Evolutionary conservation across 2,113 vertebrate species (phyloP).

Genomic region (Cyprinodon variegatus): DNA sequence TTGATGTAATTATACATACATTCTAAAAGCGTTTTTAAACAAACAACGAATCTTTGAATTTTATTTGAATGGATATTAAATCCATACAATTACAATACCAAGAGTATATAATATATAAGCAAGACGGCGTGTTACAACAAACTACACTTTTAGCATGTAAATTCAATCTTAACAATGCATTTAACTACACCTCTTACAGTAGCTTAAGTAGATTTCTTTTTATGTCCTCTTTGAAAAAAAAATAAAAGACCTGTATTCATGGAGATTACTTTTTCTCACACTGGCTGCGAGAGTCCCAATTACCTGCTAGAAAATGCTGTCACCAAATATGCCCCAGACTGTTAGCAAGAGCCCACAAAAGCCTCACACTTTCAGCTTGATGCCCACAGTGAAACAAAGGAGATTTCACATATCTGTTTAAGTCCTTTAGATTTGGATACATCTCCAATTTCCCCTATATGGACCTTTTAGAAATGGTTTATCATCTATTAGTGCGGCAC

Average conservation of each 20-base stretch:
- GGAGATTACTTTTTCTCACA: slow-evolving; percentile 56
- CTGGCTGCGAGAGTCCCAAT: slow-evolving; percentile 63
- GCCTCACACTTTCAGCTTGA: slow-evolving; percentile 52
- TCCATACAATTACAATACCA: too few species aligned
- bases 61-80: too few species aligned
- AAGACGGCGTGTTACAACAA: slow-evolving; percentile 12
- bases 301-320: slow-evolving; percentile 68
- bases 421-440: slow-evolving; percentile 70
- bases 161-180: not conserved
- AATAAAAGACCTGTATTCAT: slow-evolving; percentile 43
- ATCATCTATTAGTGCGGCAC: slow-evolving; percentile 65
- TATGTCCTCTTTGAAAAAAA: slow-evolving; percentile 39
- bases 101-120: too few species aligned
- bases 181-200: slow-evolving; percentile 56
- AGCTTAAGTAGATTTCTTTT: slow-evolving; percentile 52
- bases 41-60: too few species aligned
- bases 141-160: slow-evolving; percentile 29
- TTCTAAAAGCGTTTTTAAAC: too few species aligned
- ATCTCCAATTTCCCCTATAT: slow-evolving; percentile 55
- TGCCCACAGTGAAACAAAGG: slow-evolving; percentile 73
- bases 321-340: slow-evolving; percentile 40
- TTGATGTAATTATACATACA: too few species aligned
- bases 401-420: slow-evolving; percentile 75
- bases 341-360: slow-evolving; percentile 53
- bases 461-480: slow-evolving; percentile 76